Percentiles rank a stretch among this genome's conserved stretches.
phyloP scores from a whole-genome alignment of 2,888 invertebrate species.

The Papilio gigon region DNA sequence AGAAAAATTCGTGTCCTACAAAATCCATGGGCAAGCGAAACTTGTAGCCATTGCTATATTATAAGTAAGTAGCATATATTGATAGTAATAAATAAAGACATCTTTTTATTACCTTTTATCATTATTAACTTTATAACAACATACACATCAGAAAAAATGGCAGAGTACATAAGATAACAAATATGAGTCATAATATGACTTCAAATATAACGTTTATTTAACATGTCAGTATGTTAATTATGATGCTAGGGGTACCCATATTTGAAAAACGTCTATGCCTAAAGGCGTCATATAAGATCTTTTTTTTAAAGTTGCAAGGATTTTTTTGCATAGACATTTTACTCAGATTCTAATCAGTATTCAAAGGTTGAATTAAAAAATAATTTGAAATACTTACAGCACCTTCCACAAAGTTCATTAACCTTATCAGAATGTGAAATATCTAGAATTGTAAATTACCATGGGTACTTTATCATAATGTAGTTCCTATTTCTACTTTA shows the following conservation, averaged over 20 bases:
- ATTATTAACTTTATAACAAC: constrained; percentile 11
- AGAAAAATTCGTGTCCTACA: too few relatives aligned
- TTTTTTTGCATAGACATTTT: neutral
- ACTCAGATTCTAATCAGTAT: neutral
- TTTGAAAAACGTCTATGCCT: too few relatives aligned
- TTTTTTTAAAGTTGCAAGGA: too few relatives aligned
- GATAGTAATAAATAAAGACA: neutral
- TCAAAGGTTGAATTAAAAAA: neutral
- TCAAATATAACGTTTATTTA: too few relatives aligned
- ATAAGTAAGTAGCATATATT: neutral
- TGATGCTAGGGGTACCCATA: too few relatives aligned
- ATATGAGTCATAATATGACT: neutral
- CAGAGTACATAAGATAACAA: constrained; percentile 5
- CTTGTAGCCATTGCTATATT: too few relatives aligned
- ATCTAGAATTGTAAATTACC: neutral
- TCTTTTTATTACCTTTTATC: neutral
- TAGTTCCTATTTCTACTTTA: constrained; percentile 1
- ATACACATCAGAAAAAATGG: constrained; percentile 2
- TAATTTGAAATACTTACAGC: neutral
- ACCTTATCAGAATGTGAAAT: neutral
- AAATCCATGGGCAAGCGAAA: too few relatives aligned
- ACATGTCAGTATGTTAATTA: too few relatives aligned
- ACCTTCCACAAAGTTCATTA: constrained; percentile 1
- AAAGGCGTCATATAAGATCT: too few relatives aligned
- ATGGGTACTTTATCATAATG: neutral